Base-by-base conservation (phyloP, 1,140 invertebrate genomes). In the Neuroterus valhalla region DNA sequence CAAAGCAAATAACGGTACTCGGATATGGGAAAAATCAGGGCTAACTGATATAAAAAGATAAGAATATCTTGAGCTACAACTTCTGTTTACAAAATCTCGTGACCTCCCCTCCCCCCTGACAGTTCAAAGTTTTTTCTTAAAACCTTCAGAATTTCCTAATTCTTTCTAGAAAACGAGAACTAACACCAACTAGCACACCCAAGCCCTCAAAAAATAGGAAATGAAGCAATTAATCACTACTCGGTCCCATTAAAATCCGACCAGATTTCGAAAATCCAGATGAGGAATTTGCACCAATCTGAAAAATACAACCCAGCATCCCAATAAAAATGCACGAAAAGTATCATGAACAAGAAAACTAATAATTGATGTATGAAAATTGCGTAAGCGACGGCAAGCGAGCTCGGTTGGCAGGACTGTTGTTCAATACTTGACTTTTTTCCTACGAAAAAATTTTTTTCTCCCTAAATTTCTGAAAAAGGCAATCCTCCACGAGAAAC, bases 381-480 rank as follows among this genome's bases (percentile, higher is more conserved):
- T 62, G 55, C 55, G 55, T 62, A 62, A 62, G 55, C 55, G 31
- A 62, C 14, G 14, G 55, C 31, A 62, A 62, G 55, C 55, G 31
- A 62, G n/a, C 55, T 62, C 55, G 15, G 55, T 62, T 62, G 55
- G 55, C 15, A 62, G 55, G 23, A 62, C 55, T 62, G 55, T 5
- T 23, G 23, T 62, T n/a, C 12, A 31, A 26, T 62, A 23, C 23
- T 62, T 14, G 31, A 31, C 23, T 10, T 62, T 38, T 62, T 21
- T 62, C 52, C 55, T 62, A 62, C 55, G 31, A 62, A 38, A 62
- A 23, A 26, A 62, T 12, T 62, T 62, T 31, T 31, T 62, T 55
- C 14, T n/a, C 15, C 5, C 23, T 4, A 5, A 26, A 62, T 15
- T 31, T 5, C 26, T n/a, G 26, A 62, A 62, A 38, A 62, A 5